Base-by-base conservation (phyloP, 2,888 invertebrate species). In the Drosophila melanosoma region DNA sequence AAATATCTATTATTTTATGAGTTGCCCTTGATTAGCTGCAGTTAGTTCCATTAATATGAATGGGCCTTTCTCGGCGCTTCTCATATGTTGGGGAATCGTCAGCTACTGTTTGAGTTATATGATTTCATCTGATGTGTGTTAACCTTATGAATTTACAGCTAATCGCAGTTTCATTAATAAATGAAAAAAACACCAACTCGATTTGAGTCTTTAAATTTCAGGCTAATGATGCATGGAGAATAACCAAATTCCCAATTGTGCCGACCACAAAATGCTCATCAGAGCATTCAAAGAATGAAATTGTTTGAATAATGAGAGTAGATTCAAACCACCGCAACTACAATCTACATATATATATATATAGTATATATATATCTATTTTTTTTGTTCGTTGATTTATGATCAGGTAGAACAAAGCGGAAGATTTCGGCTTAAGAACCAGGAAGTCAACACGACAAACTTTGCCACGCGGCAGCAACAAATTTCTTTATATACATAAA, bases 241-340 rank as follows among this genome's bases (percentile, higher is more conserved):
- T 67, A 11, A 38, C 20, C 49, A 67, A 64, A 42, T 36, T 38
- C 61, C 48, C 45, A 64, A n/a, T 67, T 51, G 35, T 38, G 67
- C 56, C 63, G 57, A 86, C 85, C 85, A 57, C 85, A 86, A 87
- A 87, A 75, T 82, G 79, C 74, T 77, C 87, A 86, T 86, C 87
- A 89, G 77, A 82, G 71, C 71, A 53, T 26, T 40, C 40, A 67
- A 17, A 56, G 35, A 58, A 45, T 15, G 5, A 49, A 69, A 62
- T 49, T 10, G 32, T 42, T 65, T 67, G 54, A 76, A 80, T 79
- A 77, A 77, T 77, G 69, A 45, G 59, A 5, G 23, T 57, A 65
- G 58, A 64, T 64, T n/a, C 42, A 4, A n/a, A 59, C 26, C 36
- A 42, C 35, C 54, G 33, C 67, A 67, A 17, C 26, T 32, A 17